Conservation (phyloP, 1,140 invertebrate genomes). For the Dinothrombium tinctorium region DNA sequence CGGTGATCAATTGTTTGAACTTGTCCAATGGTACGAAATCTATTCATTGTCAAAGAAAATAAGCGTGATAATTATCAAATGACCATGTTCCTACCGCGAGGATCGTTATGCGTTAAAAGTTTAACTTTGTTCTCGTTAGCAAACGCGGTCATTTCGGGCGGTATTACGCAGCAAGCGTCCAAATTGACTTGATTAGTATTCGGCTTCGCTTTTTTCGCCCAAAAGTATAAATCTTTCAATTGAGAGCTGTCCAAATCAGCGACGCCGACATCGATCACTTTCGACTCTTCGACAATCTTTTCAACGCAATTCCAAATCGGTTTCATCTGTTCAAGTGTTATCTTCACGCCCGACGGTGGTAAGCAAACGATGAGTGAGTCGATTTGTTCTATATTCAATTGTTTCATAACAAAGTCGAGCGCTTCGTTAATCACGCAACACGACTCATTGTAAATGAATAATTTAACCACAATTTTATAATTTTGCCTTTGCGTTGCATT, state of each 20-base stretch:
- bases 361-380: not conserved
- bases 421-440: no score
- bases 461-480: no score
- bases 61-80: no score
- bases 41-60: no score
- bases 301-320: no score
- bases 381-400: not conserved
- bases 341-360: no score
- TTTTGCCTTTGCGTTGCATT: no score
- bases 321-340: no score
- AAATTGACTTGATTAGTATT: conserved; percentile 84
- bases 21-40: no score
- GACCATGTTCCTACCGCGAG: conserved; percentile 53
- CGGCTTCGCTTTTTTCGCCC: conserved; percentile 53
- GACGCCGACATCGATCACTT: conserved; percentile 62
- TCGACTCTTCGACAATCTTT: no score
- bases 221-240: conserved; percentile 47
- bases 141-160: conserved; percentile 61
- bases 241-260: conserved; percentile 59
- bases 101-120: conserved; percentile 81
- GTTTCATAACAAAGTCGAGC: not conserved
- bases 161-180: conserved; percentile 79
- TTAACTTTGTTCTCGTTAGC: conserved; percentile 74
- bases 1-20: no score
- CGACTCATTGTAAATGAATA: no score